These are phyloP conservation scores for Rhodophaea formosa DNA, from an alignment of 2,888 invertebrate species.

Conservation along the genomic window DNA sequence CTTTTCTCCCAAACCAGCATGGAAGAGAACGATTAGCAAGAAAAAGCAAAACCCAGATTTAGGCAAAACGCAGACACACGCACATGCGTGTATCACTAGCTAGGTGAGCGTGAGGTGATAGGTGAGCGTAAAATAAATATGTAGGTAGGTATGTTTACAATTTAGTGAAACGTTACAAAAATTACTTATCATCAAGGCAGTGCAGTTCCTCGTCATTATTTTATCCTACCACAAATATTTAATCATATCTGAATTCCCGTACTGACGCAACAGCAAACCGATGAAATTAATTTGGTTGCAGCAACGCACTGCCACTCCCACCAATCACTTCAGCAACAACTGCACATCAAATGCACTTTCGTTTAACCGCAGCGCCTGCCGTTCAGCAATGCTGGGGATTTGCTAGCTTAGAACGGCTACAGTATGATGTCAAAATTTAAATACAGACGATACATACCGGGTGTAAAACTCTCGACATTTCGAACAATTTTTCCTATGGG, in stretches of 20 bases:
- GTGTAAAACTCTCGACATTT: too few relatives aligned
- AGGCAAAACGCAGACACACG: too few relatives aligned
- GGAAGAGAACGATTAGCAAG: too few relatives aligned
- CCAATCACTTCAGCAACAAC: background rate
- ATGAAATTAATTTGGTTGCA: slow-evolving; percentile 4
- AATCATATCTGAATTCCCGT: background rate
- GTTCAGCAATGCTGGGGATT: background rate
- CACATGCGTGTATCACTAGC: too few relatives aligned
- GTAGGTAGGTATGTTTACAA: too few relatives aligned
- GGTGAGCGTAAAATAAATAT: too few relatives aligned
- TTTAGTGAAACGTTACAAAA: too few relatives aligned
- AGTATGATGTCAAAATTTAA: background rate
- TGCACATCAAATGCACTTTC: slow-evolving; percentile 11
- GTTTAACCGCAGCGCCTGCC: slow-evolving; percentile 17
- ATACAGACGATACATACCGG: background rate
- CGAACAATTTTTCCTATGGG: too few relatives aligned
- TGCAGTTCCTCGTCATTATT: background rate
- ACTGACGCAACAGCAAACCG: background rate
- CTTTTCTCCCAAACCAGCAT: too few relatives aligned
- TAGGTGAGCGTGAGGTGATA: too few relatives aligned
- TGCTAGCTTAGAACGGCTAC: background rate
- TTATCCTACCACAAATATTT: background rate
- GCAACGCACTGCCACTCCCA: background rate
- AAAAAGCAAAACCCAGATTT: too few relatives aligned
- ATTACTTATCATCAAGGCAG: background rate